A percentile compares a stretch with the other conserved stretches of the same genome.
Evolutionary conservation across 2,888 invertebrate genomes (phyloP).

Genomic region (Eupsilia transversa): DNA sequence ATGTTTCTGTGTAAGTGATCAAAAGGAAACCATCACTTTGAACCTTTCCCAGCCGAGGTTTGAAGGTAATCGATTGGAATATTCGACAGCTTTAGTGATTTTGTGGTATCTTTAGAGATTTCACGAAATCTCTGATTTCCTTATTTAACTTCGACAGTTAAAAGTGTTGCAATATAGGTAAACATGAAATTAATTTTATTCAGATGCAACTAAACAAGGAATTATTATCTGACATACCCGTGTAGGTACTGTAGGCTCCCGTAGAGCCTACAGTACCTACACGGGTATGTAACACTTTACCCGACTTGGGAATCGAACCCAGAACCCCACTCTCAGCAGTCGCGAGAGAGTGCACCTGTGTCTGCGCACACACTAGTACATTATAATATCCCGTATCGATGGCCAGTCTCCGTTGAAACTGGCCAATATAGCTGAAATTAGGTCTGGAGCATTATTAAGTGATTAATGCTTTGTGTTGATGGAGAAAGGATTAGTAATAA

Average conservation of each 20-base stretch:
- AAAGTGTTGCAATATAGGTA: background rate
- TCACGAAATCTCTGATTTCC: background rate
- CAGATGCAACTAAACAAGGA: background rate
- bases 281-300: no score
- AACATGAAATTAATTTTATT: background rate
- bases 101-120: background rate
- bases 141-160: background rate
- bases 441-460: no score
- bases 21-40: background rate
- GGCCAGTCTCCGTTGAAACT: background rate
- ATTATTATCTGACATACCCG: no score
- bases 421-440: no score
- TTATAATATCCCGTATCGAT: background rate
- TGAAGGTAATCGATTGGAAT: background rate
- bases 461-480: no score
- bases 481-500: no score
- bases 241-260: no score
- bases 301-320: background rate
- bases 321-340: background rate
- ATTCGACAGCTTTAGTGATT: constrained; percentile 1
- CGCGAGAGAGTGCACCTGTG: background rate
- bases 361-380: no score
- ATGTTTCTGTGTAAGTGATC: background rate
- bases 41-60: background rate
- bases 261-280: no score